Evolutionary conservation across 2,113 vertebrate species (phyloP), one percentile per base, ranked within the genome.

Genomic region (Pollachius pollachius): DNA sequence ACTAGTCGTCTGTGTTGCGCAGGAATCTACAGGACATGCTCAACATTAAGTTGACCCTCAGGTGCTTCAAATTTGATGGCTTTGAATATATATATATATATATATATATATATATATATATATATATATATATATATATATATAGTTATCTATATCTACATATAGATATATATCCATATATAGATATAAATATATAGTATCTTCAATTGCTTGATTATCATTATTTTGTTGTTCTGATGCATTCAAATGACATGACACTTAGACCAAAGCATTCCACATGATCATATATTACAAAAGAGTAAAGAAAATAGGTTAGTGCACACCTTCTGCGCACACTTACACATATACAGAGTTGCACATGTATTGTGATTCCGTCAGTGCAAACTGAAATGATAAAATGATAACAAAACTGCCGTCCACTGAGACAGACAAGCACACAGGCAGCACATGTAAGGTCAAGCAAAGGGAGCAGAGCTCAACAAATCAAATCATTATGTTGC

Each of bases 261-360:
- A 90, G 85, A 91, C 89, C 90, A 89, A 91, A 84, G 91, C 92
- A 92, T 92, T 93, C 91, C 90, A 93, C 90, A 92, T 80, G 78
- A 91, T 92, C 88, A 88, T 90, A 92, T 91, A 84, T 91, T 91
- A 91, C 91, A 93, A 91, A 92, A 90, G 85, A 90, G 79, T 87
- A 86, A 93, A 90, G 81, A 87, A 88, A 88, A 82, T 71, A 56
- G 23, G 76, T 15, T 68, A 48, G 78, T 77, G 77, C 77, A 80
- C 70, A 75, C 75, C 62, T 58, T 69, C 76, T 75, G 27, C 80
- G 80, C 79, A 72, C 73, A 81, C 52, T 67, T 30, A 78, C 73
- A 81, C 71, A 79, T 74, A 75, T 81, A 68, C 64, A 64, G 58
- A 66, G 25, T 58, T 81, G 84, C 73, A 82, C 78, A 80, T 68